A percentile compares a stretch with the other conserved stretches of the same genome.
phyloP scores from a whole-genome alignment of 2,888 invertebrate genomes.

The Peribatodes rhomboidaria region DNA sequence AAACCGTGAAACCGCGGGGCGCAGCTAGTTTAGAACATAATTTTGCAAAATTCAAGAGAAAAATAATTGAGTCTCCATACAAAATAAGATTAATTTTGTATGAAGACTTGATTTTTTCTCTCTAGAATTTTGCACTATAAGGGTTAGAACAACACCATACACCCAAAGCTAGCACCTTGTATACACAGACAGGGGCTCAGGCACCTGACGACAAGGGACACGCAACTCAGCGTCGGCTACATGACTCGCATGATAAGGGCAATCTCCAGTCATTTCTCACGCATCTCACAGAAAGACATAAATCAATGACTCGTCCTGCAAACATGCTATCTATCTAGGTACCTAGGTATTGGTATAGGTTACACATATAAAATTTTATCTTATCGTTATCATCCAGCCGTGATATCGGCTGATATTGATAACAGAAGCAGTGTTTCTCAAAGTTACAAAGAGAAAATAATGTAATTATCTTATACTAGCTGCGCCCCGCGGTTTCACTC shows the following conservation, averaged over 20 bases:
- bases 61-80: too few relatives aligned
- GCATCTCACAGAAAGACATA: constrained; percentile 2
- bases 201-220: background rate
- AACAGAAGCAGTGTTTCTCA: constrained; percentile 56
- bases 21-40: too few relatives aligned
- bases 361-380: constrained; percentile 35
- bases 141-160: too few relatives aligned
- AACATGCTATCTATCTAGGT: constrained; percentile 3
- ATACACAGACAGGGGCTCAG: too few relatives aligned
- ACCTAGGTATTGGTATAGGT: background rate
- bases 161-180: too few relatives aligned
- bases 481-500: too few relatives aligned
- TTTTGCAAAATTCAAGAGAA: too few relatives aligned
- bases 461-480: background rate
- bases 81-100: too few relatives aligned
- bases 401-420: constrained; percentile 58
- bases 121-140: too few relatives aligned
- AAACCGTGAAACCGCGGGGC: too few relatives aligned
- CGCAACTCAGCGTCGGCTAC: constrained; percentile 1
- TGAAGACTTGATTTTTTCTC: too few relatives aligned
- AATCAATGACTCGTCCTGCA: constrained; percentile 23
- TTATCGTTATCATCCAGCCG: constrained; percentile 50
- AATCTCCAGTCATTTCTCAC: constrained; percentile 7
- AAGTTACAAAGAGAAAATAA: constrained; percentile 39
- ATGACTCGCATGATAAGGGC: background rate